Evolutionary conservation across 2,888 invertebrate species (phyloP).

Genomic region (Diplazon laetatorius): DNA sequence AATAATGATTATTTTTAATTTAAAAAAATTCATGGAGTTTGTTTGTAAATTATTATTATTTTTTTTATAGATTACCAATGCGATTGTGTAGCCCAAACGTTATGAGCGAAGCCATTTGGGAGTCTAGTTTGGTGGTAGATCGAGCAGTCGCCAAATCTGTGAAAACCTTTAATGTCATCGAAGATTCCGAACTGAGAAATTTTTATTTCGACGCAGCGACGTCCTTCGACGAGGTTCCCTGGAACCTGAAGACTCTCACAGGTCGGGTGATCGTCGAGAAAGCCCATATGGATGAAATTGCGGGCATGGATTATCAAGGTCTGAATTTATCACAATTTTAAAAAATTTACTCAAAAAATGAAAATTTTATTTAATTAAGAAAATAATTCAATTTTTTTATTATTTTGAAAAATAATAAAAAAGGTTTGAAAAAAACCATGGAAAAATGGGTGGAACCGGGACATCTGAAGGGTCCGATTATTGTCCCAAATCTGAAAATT

Average conservation of each 20-base stretch:
- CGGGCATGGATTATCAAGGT: slow-evolving; percentile 55
- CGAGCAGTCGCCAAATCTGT: slow-evolving; percentile 66
- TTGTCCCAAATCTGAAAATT: slow-evolving; percentile 60
- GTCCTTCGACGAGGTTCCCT: slow-evolving; percentile 64
- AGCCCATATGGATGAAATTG: slow-evolving; percentile 30
- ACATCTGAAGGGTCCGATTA: slow-evolving; percentile 65
- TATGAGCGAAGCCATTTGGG: slow-evolving; percentile 67
- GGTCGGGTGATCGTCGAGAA: slow-evolving; percentile 61
- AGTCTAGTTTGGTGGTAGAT: slow-evolving; percentile 66
- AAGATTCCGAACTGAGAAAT: slow-evolving; percentile 65
- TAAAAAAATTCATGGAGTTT: slow-evolving; percentile 1
- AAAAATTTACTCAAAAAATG: slow-evolving; percentile 24
- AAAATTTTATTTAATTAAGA: slow-evolving; percentile 28
- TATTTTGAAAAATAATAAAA: slow-evolving; percentile 13
- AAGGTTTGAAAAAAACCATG: slow-evolving; percentile 57
- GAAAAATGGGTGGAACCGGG: slow-evolving; percentile 68
- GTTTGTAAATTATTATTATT: slow-evolving; percentile 27
- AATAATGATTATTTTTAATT: background rate
- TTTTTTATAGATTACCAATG: slow-evolving; percentile 66
- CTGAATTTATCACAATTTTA: background rate
- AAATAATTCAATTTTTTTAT: too few species aligned
- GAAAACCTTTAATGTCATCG: slow-evolving; percentile 64
- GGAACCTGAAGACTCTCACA: slow-evolving; percentile 64
- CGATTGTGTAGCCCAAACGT: slow-evolving; percentile 67
- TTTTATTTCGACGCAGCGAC: slow-evolving; percentile 62